Base-by-base conservation (phyloP, 2,797 vertebrate genomes). In the Chrosomus eos region DNA sequence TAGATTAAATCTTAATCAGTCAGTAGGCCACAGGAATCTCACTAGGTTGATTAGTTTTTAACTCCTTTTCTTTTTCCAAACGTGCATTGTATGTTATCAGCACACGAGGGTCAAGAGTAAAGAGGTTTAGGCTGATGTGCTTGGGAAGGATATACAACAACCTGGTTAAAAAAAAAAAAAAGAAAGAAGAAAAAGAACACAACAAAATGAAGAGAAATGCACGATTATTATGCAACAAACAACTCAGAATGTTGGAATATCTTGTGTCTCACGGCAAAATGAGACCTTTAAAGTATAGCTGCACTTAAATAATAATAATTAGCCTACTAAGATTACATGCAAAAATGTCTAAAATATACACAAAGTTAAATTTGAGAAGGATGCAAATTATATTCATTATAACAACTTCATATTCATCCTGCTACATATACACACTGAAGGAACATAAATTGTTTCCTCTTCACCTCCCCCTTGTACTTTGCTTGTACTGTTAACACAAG, bases 401-500 rank as follows among this genome's bases (percentile, higher is more conserved):
- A 31, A 48, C 64, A 81, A 48, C 10, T 28, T 38, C 62, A 60
- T 33, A 62, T 62, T 48, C 40, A 51, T 33, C 16, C 67, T 72
- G 5, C 3, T 33, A 23, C 48, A 76, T 43, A 76, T 43, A 36
- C 21, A 71, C 40, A 74, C 23, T 21, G 58, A 43, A 45, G 71
- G 5, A 55, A 82, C 31, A 18, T 3, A 73, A 72, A 79, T 74
- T 5, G 21, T 76, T 74, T 76, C 10, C 66, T 76, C 23, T 60
- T 33, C 23, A 81, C 55, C 60, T 62, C 70, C 60, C 67, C 60
- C n/a, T 38, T 84, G 2, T 64, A 76, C 43, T 80, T 78, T 68
- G 73, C 58, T 82, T 72, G 38, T 62, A 85, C 58, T 58, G 14
- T 28, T 73, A 88, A 85, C 76, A 85, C 76, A 71, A 81, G 72